Evolutionary conservation across 2,113 vertebrate species (phyloP).

Genomic region (Brachypodius melanocephalos): DNA sequence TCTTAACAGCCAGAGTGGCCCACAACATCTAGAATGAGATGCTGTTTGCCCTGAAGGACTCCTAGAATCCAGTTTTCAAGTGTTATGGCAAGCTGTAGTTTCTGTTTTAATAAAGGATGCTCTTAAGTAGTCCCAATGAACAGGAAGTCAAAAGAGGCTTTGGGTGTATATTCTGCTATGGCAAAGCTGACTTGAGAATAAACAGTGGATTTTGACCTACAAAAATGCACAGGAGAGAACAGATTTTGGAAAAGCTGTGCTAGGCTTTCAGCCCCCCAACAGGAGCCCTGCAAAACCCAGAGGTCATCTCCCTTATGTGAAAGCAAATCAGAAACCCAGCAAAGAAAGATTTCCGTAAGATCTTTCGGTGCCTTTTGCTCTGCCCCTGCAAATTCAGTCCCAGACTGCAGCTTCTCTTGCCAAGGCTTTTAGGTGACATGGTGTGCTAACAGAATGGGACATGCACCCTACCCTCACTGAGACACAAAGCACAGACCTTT

Average conservation of each 20-base stretch:
- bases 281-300: neutral
- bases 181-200: neutral
- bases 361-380: slow-evolving; percentile 12
- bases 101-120: neutral
- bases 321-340: neutral
- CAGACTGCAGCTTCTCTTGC: neutral
- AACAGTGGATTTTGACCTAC: neutral
- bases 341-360: neutral
- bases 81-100: neutral
- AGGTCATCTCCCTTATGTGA: neutral
- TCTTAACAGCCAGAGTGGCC: neutral
- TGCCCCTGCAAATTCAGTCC: slow-evolving; percentile 2
- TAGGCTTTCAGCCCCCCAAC: neutral
- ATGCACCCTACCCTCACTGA: neutral
- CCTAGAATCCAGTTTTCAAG: neutral
- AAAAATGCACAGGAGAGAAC: neutral
- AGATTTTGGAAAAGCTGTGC: neutral
- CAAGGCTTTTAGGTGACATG: neutral
- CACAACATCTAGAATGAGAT: neutral
- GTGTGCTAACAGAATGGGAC: neutral
- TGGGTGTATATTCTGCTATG: neutral
- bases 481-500: neutral
- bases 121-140: neutral
- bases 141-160: neutral
- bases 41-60: neutral